Evolutionary conservation across 2,113 vertebrate genomes (phyloP), one percentile per base, ranked within the genome.

Genomic region (Malaclemys terrapin): DNA sequence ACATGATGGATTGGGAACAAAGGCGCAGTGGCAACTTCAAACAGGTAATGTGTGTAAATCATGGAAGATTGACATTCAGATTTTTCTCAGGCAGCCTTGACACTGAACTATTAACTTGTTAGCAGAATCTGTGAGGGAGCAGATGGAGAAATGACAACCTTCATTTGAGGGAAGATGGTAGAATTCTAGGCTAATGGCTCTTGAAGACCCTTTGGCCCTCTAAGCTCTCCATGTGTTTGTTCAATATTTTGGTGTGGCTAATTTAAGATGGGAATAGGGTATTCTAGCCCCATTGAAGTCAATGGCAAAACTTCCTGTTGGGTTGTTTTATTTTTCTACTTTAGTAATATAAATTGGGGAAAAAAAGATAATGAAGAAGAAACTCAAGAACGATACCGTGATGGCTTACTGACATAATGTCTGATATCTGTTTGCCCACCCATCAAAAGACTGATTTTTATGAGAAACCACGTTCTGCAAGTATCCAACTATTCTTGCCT

Each of bases 1-100:
- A 99, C 97, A 99, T 99, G 99, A 99, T 99, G 99, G 99, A 99
- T 94, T 99, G 99, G 99, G 99, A 99, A 95, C 99, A 99, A 98
- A 98, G 99, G 49, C 98, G 99, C 89, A 99, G 99, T 29, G 99
- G 99, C 84, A 99, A 99, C 97, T 99, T 99, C 91, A 99, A 99
- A 93, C 99, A 99, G 99, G 99, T 99, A 96, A 56, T 82, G 75
- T 69, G 45, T 82, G 24, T 75, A 65, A 88, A 57, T 82, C 13
- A 87, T 91, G 27, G 45, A 45, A 50, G 9, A 76, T 5, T 62
- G 31, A 87, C 42, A 54, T 82, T 80, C 8, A 81, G 22, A 65
- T 24, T 80, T 29, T n/a, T 13, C 22, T 8, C 31, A 35, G 38
- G n/a, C 45, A 49, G 62, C 19, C 50, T 29, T 86, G 78, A 24